Percentiles rank a stretch among this genome's conserved stretches.
Conservation (phyloP, 2,113 vertebrate genomes). For the Camelus bactrianus region DNA sequence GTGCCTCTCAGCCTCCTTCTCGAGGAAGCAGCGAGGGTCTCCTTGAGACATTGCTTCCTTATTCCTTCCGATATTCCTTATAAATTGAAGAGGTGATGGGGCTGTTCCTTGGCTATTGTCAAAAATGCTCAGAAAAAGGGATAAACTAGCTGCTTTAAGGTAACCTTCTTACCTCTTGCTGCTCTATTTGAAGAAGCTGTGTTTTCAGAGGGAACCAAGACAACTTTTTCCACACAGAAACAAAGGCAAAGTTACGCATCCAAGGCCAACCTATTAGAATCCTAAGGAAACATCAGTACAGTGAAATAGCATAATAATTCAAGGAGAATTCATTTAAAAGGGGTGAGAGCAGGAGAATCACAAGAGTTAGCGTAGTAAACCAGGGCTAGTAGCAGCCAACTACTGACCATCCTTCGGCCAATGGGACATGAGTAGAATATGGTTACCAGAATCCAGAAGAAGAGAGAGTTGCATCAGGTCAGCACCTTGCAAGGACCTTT, state of each 20-base stretch:
- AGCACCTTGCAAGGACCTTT: background rate
- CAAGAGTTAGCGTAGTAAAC: background rate
- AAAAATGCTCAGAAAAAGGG: slow-evolving; percentile 32
- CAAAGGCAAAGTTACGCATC: background rate
- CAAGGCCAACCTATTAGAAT: background rate
- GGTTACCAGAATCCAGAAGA: background rate
- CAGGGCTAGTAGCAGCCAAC: background rate
- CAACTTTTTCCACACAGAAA: background rate
- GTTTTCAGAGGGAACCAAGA: background rate
- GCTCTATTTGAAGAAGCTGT: background rate
- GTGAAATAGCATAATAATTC: background rate
- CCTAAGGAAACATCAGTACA: background rate
- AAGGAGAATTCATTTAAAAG: slow-evolving; percentile 2
- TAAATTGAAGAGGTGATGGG: background rate
- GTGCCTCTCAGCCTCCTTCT: background rate
- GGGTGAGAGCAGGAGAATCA: background rate
- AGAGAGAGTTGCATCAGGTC: background rate
- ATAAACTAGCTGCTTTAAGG: background rate
- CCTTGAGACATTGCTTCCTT: background rate
- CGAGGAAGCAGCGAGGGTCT: background rate
- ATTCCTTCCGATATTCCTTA: background rate
- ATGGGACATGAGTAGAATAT: background rate
- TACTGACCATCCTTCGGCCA: background rate
- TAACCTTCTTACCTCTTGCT: background rate
- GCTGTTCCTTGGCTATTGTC: background rate